Percentiles rank a stretch among this genome's conserved stretches.
Conservation (phyloP, 2,888 invertebrate species). For the Emmelina monodactyla region DNA sequence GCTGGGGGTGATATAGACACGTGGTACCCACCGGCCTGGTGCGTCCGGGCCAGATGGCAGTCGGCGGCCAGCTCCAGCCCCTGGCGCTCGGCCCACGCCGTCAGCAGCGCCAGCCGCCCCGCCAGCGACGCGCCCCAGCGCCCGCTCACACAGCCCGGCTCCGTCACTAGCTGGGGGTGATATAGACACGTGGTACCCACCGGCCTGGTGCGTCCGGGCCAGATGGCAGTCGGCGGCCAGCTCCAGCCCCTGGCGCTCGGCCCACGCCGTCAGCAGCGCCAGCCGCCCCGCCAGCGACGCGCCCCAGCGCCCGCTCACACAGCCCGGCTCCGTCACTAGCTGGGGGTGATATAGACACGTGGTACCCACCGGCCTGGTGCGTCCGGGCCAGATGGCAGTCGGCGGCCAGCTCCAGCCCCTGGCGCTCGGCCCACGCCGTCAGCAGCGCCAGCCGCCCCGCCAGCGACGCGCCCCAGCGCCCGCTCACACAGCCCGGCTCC, state of each 20-base stretch:
- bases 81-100: slow-evolving; percentile 96
- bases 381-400: slow-evolving; percentile 97
- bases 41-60: slow-evolving; percentile 94
- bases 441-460: slow-evolving; percentile 85
- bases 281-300: slow-evolving; percentile 83
- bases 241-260: slow-evolving; percentile 96
- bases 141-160: slow-evolving; percentile 78
- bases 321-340: slow-evolving; percentile 75
- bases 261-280: slow-evolving; percentile 91
- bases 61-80: slow-evolving; percentile 98
- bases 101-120: slow-evolving; percentile 83
- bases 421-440: slow-evolving; percentile 95
- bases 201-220: slow-evolving; percentile 91
- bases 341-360: slow-evolving; percentile 14
- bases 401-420: slow-evolving; percentile 97
- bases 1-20: slow-evolving; percentile 22
- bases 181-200: slow-evolving; percentile 20
- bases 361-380: slow-evolving; percentile 75
- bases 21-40: slow-evolving; percentile 73
- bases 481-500: slow-evolving; percentile 78
- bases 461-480: slow-evolving; percentile 86
- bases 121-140: slow-evolving; percentile 88
- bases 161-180: slow-evolving; percentile 67
- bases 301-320: slow-evolving; percentile 89
- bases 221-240: slow-evolving; percentile 99